Evolutionary conservation across 2,888 invertebrate species (phyloP).

Genomic region (Helobdella robusta): DNA sequence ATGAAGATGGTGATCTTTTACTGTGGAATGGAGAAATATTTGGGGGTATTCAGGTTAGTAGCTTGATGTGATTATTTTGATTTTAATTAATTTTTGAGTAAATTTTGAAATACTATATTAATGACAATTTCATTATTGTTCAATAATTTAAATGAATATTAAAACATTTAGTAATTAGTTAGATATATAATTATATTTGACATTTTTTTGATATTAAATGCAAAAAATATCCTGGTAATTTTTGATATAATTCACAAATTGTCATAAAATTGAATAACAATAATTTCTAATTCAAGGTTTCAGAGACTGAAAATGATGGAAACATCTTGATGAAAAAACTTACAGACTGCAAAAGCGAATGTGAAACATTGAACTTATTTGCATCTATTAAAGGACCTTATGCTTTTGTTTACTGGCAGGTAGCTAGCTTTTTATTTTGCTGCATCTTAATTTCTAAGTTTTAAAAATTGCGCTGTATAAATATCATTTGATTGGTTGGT

Average conservation of each 20-base stretch:
- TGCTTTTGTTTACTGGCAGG: conserved; percentile 66
- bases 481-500: no score
- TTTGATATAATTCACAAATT: no score
- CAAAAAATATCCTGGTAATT: no score
- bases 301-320: conserved; percentile 41
- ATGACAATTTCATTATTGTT: neutral
- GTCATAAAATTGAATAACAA: neutral
- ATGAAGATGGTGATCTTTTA: conserved; percentile 58
- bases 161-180: neutral
- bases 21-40: conserved; percentile 85
- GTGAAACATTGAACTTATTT: conserved; percentile 52
- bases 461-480: neutral
- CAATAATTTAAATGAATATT: neutral
- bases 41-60: conserved; percentile 52
- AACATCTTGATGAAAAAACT: conserved; percentile 40
- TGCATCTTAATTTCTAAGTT: neutral
- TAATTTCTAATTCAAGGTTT: conserved; percentile 24
- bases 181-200: neutral
- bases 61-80: neutral
- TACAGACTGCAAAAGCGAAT: conserved; percentile 34
- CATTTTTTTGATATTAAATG: no score
- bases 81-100: neutral
- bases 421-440: conserved; percentile 29
- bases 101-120: neutral
- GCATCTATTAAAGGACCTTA: conserved; percentile 68